Percentiles rank a stretch among this genome's conserved stretches.
phyloP scores from a whole-genome alignment of 2,113 vertebrate species.

The Eubucco bourcierii region DNA sequence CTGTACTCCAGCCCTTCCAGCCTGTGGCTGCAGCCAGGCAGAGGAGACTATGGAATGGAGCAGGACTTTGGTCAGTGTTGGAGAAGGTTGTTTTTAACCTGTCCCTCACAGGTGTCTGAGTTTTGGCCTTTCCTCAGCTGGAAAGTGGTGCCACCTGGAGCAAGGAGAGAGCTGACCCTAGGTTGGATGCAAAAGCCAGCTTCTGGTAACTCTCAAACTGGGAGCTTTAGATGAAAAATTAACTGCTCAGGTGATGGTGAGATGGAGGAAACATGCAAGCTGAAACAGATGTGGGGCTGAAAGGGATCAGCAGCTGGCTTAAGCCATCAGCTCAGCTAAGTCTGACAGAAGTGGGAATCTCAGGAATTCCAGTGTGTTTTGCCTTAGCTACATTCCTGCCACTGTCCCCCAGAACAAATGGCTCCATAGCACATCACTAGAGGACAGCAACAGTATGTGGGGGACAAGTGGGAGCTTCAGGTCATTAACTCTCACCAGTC shows the following conservation, averaged over 20 bases:
- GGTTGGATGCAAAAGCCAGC: rapidly evolving
- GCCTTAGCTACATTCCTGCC: not conserved
- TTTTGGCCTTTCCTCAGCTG: not conserved
- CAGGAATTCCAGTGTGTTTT: not conserved
- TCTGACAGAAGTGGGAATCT: not conserved
- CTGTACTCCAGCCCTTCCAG: not conserved
- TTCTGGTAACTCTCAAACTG: not conserved
- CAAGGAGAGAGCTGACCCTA: not conserved
- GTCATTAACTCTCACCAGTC: too few relatives aligned
- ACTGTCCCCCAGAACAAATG: not conserved
- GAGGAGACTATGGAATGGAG: not conserved
- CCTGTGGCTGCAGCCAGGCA: not conserved
- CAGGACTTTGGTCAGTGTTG: not conserved
- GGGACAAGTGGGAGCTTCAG: not conserved
- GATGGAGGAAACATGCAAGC: not conserved
- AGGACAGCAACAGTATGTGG: not conserved
- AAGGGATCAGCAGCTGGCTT: not conserved
- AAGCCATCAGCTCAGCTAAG: not conserved
- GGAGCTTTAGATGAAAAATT: not conserved
- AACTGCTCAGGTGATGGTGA: not conserved
- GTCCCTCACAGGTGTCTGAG: not conserved
- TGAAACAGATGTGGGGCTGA: not conserved
- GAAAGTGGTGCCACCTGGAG: not conserved
- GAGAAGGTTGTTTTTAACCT: not conserved
- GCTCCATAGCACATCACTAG: rapidly evolving